A percentile compares a stretch with the other conserved stretches of the same genome.
phyloP scores from a whole-genome alignment of 2,888 invertebrate species.

The Idaea aversata region DNA sequence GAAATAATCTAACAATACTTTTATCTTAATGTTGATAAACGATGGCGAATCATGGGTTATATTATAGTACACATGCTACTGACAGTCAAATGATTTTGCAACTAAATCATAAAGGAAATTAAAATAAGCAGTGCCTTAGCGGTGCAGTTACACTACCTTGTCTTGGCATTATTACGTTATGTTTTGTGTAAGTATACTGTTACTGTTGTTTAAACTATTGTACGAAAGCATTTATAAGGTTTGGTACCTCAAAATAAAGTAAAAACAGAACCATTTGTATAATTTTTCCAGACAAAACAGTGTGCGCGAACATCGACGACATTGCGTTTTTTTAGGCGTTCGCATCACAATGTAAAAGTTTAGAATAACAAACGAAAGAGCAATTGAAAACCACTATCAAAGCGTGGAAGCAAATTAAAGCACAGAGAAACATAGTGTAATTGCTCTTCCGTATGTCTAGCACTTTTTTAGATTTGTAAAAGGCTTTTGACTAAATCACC shows the following conservation, averaged over 20 bases:
- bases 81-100: slow-evolving; percentile 60
- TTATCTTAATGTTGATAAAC: not conserved
- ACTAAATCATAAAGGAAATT: slow-evolving; percentile 53
- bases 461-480: not conserved
- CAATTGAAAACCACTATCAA: slow-evolving; percentile 30
- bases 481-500: not conserved
- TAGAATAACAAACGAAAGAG: slow-evolving; percentile 32
- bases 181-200: slow-evolving; percentile 1
- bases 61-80: slow-evolving; percentile 30
- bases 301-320: slow-evolving; percentile 68
- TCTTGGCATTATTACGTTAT: slow-evolving; percentile 30
- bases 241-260: not conserved
- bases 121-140: slow-evolving; percentile 70
- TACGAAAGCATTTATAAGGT: not conserved
- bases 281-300: slow-evolving; percentile 58
- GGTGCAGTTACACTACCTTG: slow-evolving; percentile 64
- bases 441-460: slow-evolving; percentile 30
- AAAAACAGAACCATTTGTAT: not conserved
- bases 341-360: slow-evolving; percentile 42
- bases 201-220: not conserved
- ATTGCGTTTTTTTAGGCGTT: slow-evolving; percentile 42
- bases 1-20: not conserved
- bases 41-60: slow-evolving; percentile 13
- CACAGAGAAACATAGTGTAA: slow-evolving; percentile 26
- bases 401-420: slow-evolving; percentile 44